These are phyloP conservation scores for Garrulus glandarius DNA, from an alignment of 2,797 vertebrate species.

Conservation along the genomic window DNA sequence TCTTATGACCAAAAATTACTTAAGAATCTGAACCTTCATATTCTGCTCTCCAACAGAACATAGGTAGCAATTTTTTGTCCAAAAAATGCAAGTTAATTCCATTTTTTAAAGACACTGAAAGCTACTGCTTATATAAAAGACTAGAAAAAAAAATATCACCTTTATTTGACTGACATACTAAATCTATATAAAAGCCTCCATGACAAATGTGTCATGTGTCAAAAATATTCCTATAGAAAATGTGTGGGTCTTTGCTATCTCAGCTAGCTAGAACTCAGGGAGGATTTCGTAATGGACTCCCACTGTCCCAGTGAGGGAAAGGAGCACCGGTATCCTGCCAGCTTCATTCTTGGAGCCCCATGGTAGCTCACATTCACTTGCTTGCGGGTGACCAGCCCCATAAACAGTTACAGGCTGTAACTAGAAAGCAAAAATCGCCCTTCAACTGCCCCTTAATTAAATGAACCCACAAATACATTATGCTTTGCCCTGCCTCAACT, in stretches of 20 bases:
- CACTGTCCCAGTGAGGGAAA: background rate
- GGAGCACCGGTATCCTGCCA: background rate
- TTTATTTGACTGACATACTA: background rate
- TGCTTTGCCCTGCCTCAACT: background rate
- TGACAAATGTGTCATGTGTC: background rate
- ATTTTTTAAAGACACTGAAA: background rate
- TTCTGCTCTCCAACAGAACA: background rate
- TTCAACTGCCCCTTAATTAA: background rate
- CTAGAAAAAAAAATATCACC: background rate
- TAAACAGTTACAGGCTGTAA: background rate
- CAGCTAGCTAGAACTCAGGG: background rate
- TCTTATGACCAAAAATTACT: background rate
- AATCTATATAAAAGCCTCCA: background rate
- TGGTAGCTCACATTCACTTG: background rate
- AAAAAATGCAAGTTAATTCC: background rate
- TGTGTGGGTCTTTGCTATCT: background rate
- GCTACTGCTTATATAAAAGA: background rate
- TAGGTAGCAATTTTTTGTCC: background rate
- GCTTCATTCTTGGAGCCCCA: background rate
- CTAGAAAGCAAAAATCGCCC: background rate
- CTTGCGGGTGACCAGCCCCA: background rate
- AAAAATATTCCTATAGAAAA: background rate
- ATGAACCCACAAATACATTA: background rate
- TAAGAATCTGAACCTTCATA: background rate
- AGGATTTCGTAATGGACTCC: background rate